These are phyloP conservation scores for Saccostrea glomerata DNA, from an alignment of 1,140 invertebrate genomes.

Conservation along the genomic window DNA sequence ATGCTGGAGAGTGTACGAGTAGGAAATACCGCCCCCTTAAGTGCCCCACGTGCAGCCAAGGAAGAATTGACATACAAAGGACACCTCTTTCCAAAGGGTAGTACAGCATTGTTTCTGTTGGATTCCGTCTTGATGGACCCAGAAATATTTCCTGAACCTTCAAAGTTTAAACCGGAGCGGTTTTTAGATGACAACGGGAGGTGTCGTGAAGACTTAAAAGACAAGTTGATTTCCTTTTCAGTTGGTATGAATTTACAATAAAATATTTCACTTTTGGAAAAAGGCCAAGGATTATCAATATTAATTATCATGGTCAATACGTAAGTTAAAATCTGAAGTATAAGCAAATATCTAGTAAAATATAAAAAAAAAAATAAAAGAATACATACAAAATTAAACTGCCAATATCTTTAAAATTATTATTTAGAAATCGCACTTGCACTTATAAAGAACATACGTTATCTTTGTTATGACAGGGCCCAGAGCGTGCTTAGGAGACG, in stretches of 20 bases:
- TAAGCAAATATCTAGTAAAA: too few relatives aligned
- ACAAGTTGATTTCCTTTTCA: slow-evolving; percentile 52
- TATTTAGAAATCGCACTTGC: too few relatives aligned
- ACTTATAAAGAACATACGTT: too few relatives aligned
- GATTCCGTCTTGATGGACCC: slow-evolving; percentile 65
- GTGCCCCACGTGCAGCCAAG: slow-evolving; percentile 23
- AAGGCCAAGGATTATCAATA: too few relatives aligned
- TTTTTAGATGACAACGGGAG: slow-evolving; percentile 67
- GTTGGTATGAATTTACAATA: slow-evolving; percentile 40
- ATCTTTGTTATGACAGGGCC: too few relatives aligned
- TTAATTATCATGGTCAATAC: too few relatives aligned
- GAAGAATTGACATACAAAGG: slow-evolving; percentile 48
- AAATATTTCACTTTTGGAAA: neutral
- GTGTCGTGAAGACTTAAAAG: slow-evolving; percentile 42
- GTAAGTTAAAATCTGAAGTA: too few relatives aligned
- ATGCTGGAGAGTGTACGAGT: slow-evolving; percentile 75
- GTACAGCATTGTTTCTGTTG: slow-evolving; percentile 63
- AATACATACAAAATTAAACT: too few relatives aligned
- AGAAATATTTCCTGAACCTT: slow-evolving; percentile 48
- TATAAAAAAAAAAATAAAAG: too few relatives aligned
- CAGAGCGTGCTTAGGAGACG: too few relatives aligned
- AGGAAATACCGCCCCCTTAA: slow-evolving; percentile 64
- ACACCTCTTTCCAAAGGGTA: slow-evolving; percentile 57
- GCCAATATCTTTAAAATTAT: too few relatives aligned
- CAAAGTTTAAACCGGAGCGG: slow-evolving; percentile 54